Base-by-base conservation (phyloP, 2,113 vertebrate species). In the Morone saxatilis region DNA sequence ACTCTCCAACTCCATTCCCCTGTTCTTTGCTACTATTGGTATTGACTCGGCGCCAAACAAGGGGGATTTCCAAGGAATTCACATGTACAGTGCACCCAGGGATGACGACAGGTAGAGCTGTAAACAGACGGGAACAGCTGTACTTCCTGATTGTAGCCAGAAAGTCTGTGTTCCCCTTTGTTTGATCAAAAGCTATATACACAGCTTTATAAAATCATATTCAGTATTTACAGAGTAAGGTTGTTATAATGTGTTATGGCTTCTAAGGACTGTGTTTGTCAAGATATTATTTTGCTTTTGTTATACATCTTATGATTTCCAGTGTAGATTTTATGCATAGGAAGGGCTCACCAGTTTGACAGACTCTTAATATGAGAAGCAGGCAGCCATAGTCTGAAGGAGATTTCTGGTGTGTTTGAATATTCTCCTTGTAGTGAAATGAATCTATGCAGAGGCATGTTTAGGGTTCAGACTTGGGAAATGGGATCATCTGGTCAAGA, bases 101-200 rank as follows among this genome's bases (percentile, higher is more conserved):
- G 71, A 75, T n/a, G 43, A 66, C 12, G 40, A 25, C 63, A 85
- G 80, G 80, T 70, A 22, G 80, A 70, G 88, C 76, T 43, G 51
- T 13, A 81, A 84, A 77, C 83, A 20, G 88, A 83, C 60, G 36
- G 68, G 51, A 83, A 38, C 79, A 81, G 89, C 91, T 89, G 76
- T 71, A 66, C 53, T 41, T 66, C 16, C 67, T 70, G 31, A 0
- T 31, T 20, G 38, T 13, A 12, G 54, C 57, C 73, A 38, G 14
- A 5, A 54, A 85, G 67, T 67, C 62, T 53, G 65, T n/a, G 17
- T 20, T 50, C 25, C 11, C 7, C 0, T 9, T 48, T 13, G 47
- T 71, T 62, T 54, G n/a, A 74, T 67, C 38, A 20, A 19, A 57
- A 48, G 54, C 50, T 71, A 0, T 10, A 54, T 9, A 19, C 19